Base-by-base conservation (phyloP, 2,113 vertebrate genomes). In the Malurus alboscapulatus region DNA sequence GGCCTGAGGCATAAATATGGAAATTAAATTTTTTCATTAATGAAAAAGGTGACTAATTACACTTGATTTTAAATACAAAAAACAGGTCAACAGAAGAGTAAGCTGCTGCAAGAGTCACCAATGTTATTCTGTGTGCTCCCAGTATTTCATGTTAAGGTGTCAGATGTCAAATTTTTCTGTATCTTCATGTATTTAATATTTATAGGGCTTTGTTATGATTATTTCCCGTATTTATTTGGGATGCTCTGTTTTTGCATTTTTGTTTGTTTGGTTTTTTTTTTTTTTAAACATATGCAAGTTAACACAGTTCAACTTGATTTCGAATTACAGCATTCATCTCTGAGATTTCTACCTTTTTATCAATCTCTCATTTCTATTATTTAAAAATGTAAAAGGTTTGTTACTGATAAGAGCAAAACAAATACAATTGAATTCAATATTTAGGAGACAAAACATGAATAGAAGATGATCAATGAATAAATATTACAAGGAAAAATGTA, bases 11-110 rank as follows among this genome's bases (percentile, higher is more conserved):
- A 29, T 29, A 54, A 59, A 3, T 47, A 75, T 20, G 24, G 34
- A 76, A 92, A 93, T 83, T 88, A 68, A 75, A 74, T 34, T 63
- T 26, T 51, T 79, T 7, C 10, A 59, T 72, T 82, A 92, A 44
- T 75, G 54, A 62, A 59, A 75, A 67, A 47, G 8, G 14, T 75
- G 7, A 63, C 25, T 79, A 82, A 88, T 82, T 93, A 55, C 7
- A 22, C 17, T 58, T 63, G 15, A 54, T 82, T 87, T 74, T 85
- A 78, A 88, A 74, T 67, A 66, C 12, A 40, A 55, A 84, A 29
- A 78, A 14, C 8, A n/a, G 61, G 51, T 82, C 48, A 94, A 40
- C 30, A 69, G n/a, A 73, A 61, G 20, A 24, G 3, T 69, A 73
- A 73, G 4, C 6, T 26, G 17, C 30, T 65, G 25, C 5, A 50